These are phyloP conservation scores for Thalassoma bifasciatum DNA, from an alignment of 2,113 vertebrate species.

Conservation along the genomic window DNA sequence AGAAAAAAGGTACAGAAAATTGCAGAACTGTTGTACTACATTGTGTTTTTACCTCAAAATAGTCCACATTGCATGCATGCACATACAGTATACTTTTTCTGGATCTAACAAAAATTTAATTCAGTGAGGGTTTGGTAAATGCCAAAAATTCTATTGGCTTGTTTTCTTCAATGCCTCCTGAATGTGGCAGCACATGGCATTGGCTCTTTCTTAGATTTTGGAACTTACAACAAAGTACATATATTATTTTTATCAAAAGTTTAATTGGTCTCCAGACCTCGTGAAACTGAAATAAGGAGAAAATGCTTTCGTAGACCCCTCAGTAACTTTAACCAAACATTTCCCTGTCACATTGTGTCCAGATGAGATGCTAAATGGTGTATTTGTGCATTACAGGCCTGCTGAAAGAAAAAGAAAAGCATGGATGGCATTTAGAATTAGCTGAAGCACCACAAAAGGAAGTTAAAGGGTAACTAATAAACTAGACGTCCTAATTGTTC, in stretches of 20 bases:
- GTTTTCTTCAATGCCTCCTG: too few relatives aligned
- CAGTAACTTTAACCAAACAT: not conserved
- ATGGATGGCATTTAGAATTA: constrained; percentile 56
- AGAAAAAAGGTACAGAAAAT: too few relatives aligned
- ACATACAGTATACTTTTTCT: too few relatives aligned
- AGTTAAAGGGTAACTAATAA: constrained; percentile 74
- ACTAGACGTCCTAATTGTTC: constrained; percentile 73
- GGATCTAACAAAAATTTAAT: too few relatives aligned
- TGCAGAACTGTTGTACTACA: too few relatives aligned
- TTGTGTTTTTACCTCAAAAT: too few relatives aligned
- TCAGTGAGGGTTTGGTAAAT: too few relatives aligned
- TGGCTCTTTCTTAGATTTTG: too few relatives aligned
- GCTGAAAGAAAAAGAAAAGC: constrained; percentile 30
- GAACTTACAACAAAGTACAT: not conserved
- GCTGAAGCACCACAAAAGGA: constrained; percentile 53
- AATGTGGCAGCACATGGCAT: too few relatives aligned
- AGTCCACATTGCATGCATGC: too few relatives aligned
- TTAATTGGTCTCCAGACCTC: not conserved
- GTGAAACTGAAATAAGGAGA: too few relatives aligned
- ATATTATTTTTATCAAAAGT: not conserved
- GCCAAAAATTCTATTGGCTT: too few relatives aligned
- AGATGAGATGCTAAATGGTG: constrained; percentile 15
- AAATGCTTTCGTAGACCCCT: not conserved
- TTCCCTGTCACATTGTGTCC: not conserved
- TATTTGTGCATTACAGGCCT: constrained; percentile 3